Base-by-base conservation (phyloP, 2,888 invertebrate genomes). In the Melolontha melolontha region DNA sequence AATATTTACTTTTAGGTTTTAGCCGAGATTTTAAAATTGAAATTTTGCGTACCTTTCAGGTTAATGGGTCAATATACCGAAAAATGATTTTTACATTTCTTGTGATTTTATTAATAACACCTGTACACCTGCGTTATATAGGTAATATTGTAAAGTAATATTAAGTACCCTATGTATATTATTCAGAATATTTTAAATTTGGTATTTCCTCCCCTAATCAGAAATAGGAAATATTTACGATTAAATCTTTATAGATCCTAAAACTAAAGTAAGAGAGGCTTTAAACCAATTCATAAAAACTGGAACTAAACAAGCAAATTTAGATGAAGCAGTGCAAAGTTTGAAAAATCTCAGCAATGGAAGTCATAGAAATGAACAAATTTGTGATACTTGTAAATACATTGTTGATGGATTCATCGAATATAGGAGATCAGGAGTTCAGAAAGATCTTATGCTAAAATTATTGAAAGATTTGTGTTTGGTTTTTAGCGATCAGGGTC, bases 401-500 rank as follows among this genome's bases (percentile, higher is more conserved):
- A 63, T 67, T 11, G 69, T 64, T 34, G 57, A 69, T 50, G 50
- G 64, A 17, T 70, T 66, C 47, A 52, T 71, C 51, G 49, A 69
- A 34, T 68, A 71, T 44, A 41, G 66, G 29, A 55, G 63, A 41
- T 42, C 57, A 8, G 68, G 68, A 16, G 57, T 64, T 29, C 39
- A 47, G n/a, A 69, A 34, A 49, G 50, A 55, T 17, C 39, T 42
- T 4, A 63, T 69, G 63, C 12, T 64, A 27, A 40, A 29, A 27
- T 67, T 64, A 70, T 54, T 78, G 11, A 70, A 71, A 40, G 70
- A 75, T 49, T 68, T 78, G 49, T 79, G 78, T 59, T 62, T 64
- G 2, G 51, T 67, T 6, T 75, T 75, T 64, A 72, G 73, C 2
- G 73, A 71, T 12, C 74, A 70, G 69, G 75, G 76, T 40, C 40